A percentile compares a stretch with the other conserved stretches of the same genome.
phyloP scores from a whole-genome alignment of 2,797 vertebrate species.

The Eulemur coronatus region DNA sequence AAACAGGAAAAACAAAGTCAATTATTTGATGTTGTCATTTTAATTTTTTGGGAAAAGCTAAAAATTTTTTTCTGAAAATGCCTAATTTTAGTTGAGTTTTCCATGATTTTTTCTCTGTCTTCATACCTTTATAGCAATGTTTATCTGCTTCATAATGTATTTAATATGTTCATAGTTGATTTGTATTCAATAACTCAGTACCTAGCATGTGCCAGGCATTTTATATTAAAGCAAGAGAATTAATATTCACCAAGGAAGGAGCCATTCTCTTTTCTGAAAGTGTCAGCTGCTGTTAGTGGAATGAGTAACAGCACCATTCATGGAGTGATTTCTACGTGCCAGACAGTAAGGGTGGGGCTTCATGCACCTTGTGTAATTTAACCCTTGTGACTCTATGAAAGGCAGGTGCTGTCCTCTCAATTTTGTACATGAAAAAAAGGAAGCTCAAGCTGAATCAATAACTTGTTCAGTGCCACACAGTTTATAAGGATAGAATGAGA shows the following conservation, averaged over 20 bases:
- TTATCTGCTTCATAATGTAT: not conserved
- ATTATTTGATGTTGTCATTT: not conserved
- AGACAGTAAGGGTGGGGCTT: not conserved
- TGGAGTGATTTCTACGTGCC: not conserved
- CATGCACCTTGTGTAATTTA: not conserved
- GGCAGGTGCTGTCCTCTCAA: not conserved
- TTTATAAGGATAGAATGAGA: not conserved
- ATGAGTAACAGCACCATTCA: not conserved
- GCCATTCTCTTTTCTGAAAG: not conserved
- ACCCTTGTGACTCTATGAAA: not conserved
- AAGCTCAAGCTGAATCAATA: not conserved
- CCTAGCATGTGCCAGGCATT: not conserved
- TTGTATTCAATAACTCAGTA: not conserved
- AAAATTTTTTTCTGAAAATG: not conserved
- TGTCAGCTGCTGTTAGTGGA: not conserved
- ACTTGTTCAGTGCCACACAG: not conserved
- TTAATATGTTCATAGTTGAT: not conserved
- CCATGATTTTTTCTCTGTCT: not conserved
- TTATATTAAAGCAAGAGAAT: conserved; percentile 42
- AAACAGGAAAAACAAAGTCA: not conserved
- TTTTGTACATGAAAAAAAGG: not conserved
- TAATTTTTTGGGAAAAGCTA: not conserved
- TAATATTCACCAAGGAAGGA: not conserved
- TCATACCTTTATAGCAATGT: not conserved
- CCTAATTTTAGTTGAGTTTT: not conserved